These are phyloP conservation scores for Macrophya annulata DNA, from an alignment of 2,888 invertebrate genomes.

Conservation along the genomic window DNA sequence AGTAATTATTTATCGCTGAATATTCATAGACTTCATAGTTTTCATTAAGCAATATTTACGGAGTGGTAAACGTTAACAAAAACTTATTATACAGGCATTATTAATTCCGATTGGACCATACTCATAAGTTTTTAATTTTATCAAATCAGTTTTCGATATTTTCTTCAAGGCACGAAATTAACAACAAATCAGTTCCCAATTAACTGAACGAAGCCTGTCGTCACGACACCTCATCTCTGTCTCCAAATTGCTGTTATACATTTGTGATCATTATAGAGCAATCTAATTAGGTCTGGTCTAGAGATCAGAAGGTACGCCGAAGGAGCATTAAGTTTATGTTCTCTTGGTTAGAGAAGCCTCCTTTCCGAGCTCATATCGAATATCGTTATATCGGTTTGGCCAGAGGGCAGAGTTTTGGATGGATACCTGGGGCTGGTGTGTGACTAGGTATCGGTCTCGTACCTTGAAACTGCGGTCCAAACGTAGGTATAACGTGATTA, in stretches of 20 bases:
- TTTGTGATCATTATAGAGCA: constrained; percentile 16
- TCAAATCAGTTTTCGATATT: background rate
- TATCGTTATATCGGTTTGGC: constrained; percentile 47
- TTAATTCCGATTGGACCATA: background rate
- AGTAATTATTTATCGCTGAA: background rate
- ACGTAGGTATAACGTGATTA: constrained; percentile 70
- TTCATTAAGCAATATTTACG: background rate
- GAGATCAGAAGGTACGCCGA: constrained; percentile 24
- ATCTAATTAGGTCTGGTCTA: constrained; percentile 29
- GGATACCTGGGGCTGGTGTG: constrained; percentile 74
- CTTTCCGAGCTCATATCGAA: background rate
- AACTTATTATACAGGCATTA: background rate
- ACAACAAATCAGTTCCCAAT: constrained; percentile 29
- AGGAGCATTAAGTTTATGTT: constrained; percentile 8
- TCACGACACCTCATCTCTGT: constrained; percentile 5
- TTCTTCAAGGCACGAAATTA: background rate
- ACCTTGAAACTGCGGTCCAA: constrained; percentile 74
- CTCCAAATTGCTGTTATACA: constrained; percentile 4
- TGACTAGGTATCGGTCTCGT: constrained; percentile 63
- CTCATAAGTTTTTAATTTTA: background rate
- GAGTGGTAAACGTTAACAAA: background rate
- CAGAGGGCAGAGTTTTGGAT: constrained; percentile 16
- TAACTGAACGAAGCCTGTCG: background rate
- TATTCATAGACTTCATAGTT: background rate
- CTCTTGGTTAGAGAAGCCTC: background rate